Base-by-base conservation (phyloP, 2,888 invertebrate genomes). In the Drosophila falleni region DNA sequence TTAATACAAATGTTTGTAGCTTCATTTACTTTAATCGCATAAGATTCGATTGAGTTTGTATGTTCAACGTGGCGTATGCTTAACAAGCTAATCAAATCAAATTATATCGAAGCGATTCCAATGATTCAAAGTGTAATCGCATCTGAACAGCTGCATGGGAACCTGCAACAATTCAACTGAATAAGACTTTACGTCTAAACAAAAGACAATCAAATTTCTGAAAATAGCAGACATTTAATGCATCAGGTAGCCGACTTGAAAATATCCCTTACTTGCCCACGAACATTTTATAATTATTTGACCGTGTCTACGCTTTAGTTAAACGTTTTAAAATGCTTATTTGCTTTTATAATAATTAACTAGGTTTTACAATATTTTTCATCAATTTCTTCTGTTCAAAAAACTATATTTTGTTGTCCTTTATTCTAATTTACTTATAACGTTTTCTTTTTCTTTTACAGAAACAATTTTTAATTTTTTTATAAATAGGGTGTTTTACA, bases 1-100 rank as follows among this genome's bases (percentile, higher is more conserved):
- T 16, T 31, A 47, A 31, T 10, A 13, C 19, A 13, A 29, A 41
- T 42, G 39, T 13, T 33, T 44, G n/a, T 33, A 3, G 19, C 10
- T 41, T 65, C 60, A 49, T 68, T 81, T 58, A 71, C 74, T 78
- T 62, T 62, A 81, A 87, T 74, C 67, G 53, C 66, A 81, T 64
- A 71, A 54, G 49, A 53, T 42, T 31, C 16, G 11, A 35, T 19
- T 54, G 44, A 19, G 13, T 13, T 19, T 9, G 9, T 8, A 2
- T 16, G 37, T 10, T 15, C 59, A 59, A 31, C 37, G 29, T 15
- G 44, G 37, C 54, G 54, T 41, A 50, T 37, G 29, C 54, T 54
- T 54, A 62, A 62, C 47, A 47, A 15, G 29, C 29, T 26, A 46
- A 35, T 16, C 16, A 33, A 55, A 35, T 33, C 15, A 58, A 47